phyloP scores from a whole-genome alignment of 1,140 invertebrate species.

The Pseudachorutes palmiensis region DNA sequence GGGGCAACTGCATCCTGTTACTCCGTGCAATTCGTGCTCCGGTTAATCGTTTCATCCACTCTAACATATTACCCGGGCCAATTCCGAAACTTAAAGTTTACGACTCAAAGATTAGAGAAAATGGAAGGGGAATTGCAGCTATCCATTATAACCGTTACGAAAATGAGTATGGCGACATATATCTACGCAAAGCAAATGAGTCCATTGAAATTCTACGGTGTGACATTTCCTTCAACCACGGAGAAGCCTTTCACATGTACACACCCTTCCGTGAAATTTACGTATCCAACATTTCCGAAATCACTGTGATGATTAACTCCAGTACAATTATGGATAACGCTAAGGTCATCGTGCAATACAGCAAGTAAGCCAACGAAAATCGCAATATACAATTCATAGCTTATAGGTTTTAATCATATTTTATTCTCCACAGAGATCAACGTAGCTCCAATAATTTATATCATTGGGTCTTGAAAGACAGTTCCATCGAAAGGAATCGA shows the following conservation, averaged over 20 bases:
- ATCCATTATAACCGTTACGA: slow-evolving; percentile 82
- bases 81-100: slow-evolving; percentile 61
- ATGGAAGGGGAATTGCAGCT: slow-evolving; percentile 68
- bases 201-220: slow-evolving; percentile 68
- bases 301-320: slow-evolving; percentile 74
- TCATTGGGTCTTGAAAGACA: slow-evolving; percentile 83
- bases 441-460: slow-evolving; percentile 88
- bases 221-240: slow-evolving; percentile 67
- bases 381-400: too few species aligned
- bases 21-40: slow-evolving; percentile 56
- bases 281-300: slow-evolving; percentile 71
- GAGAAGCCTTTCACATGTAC: slow-evolving; percentile 70
- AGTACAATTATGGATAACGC: slow-evolving; percentile 75
- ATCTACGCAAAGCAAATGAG: slow-evolving; percentile 77
- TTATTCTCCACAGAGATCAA: slow-evolving; percentile 73
- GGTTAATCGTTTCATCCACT: slow-evolving; percentile 38
- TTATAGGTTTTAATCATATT: too few species aligned
- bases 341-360: slow-evolving; percentile 73
- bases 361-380: slow-evolving; percentile 48
- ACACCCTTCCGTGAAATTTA: slow-evolving; percentile 76
- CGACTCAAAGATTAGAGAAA: slow-evolving; percentile 67
- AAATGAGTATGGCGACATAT: slow-evolving; percentile 73
- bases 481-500: slow-evolving; percentile 73
- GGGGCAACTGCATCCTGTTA: slow-evolving; percentile 73
- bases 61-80: slow-evolving; percentile 65